phyloP scores from a whole-genome alignment of 2,797 vertebrate species.

The Acanthurus tractus region DNA sequence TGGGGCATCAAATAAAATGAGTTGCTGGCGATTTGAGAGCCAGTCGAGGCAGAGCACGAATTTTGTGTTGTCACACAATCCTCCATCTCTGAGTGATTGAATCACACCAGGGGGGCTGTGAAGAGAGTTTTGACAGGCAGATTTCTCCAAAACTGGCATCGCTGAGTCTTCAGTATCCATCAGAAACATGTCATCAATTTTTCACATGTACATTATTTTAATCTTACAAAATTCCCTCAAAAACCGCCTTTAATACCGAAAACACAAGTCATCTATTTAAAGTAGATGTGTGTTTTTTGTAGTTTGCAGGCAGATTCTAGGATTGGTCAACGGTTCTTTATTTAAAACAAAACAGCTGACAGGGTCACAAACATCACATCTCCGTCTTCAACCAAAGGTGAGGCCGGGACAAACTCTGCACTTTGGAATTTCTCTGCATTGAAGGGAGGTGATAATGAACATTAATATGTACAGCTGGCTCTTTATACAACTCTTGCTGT shows the following conservation, averaged over 20 bases:
- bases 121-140: slow-evolving; percentile 22
- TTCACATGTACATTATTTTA: slow-evolving; percentile 10
- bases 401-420: slow-evolving; percentile 56
- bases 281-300: slow-evolving; percentile 7
- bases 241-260: slow-evolving; percentile 7
- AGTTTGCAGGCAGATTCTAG: slow-evolving; percentile 31
- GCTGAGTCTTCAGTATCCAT: slow-evolving; percentile 13
- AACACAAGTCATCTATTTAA: neutral
- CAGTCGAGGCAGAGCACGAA: slow-evolving; percentile 23
- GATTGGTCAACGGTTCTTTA: slow-evolving; percentile 35
- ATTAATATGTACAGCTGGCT: slow-evolving; percentile 75
- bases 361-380: slow-evolving; percentile 53
- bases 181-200: slow-evolving; percentile 2
- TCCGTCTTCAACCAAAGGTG: slow-evolving; percentile 60
- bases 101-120: slow-evolving; percentile 28
- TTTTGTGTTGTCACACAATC: slow-evolving; percentile 37
- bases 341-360: slow-evolving; percentile 47
- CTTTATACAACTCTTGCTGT: slow-evolving; percentile 69
- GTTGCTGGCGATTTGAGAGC: slow-evolving; percentile 7
- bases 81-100: slow-evolving; percentile 42
- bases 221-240: slow-evolving; percentile 3
- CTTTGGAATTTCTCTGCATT: slow-evolving; percentile 62
- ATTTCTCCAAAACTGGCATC: slow-evolving; percentile 39
- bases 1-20: slow-evolving; percentile 24
- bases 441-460: slow-evolving; percentile 75